Conservation (phyloP, 2,113 vertebrate species). For the Coregonus clupeaformis region DNA sequence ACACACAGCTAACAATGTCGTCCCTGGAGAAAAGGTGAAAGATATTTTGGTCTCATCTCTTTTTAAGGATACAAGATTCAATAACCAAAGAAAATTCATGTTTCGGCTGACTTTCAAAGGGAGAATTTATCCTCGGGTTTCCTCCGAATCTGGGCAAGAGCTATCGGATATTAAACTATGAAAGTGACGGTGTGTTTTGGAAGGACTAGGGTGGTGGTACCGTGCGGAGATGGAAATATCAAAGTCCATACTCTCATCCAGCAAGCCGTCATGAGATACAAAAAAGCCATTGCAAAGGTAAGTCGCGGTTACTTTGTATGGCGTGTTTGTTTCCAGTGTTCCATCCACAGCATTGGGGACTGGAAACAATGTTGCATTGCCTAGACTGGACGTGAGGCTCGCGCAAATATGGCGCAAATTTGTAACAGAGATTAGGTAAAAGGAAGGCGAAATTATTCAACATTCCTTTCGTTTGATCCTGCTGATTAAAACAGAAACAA, state of each 20-base stretch:
- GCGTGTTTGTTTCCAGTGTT: not conserved
- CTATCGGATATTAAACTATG: constrained; percentile 62
- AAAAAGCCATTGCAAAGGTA: constrained; percentile 94
- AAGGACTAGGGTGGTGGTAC: constrained; percentile 92
- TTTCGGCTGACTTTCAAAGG: constrained; percentile 22
- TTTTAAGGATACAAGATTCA: constrained; percentile 7
- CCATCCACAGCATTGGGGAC: not conserved
- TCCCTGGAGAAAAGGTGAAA: constrained; percentile 35
- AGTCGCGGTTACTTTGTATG: constrained; percentile 50
- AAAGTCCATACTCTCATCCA: constrained; percentile 86
- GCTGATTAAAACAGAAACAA: no score
- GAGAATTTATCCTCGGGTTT: constrained; percentile 34
- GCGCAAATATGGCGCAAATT: constrained; percentile 73
- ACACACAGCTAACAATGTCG: constrained; percentile 62
- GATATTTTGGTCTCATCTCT: constrained; percentile 10
- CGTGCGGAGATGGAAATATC: constrained; percentile 89
- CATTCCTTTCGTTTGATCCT: no score
- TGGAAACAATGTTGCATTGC: constrained; percentile 55
- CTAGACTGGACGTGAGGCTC: not conserved
- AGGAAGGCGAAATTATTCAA: not conserved
- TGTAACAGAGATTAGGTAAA: constrained; percentile 29
- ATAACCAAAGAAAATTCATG: constrained; percentile 39
- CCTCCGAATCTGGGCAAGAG: constrained; percentile 63
- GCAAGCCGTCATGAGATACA: constrained; percentile 90
- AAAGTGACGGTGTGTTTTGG: constrained; percentile 94